Percentiles rank a stretch among this genome's conserved stretches.
These are phyloP conservation scores for Xiphophorus couchianus DNA, from an alignment of 2,113 vertebrate species.

Conservation along the genomic window DNA sequence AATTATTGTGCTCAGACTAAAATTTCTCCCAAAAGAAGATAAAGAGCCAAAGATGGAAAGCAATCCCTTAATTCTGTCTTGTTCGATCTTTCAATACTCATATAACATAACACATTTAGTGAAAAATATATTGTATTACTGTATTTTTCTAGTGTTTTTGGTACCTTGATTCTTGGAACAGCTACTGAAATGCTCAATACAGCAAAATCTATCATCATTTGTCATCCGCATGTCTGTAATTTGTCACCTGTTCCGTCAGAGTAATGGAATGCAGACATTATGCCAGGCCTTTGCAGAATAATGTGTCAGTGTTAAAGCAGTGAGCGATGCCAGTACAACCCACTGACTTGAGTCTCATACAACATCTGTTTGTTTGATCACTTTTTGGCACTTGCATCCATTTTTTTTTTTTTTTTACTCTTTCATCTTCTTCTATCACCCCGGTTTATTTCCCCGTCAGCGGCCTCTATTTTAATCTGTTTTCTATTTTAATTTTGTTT, in stretches of 20 bases:
- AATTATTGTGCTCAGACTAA: slow-evolving; percentile 12
- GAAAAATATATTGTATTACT: slow-evolving; percentile 5
- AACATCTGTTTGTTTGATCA: slow-evolving; percentile 68
- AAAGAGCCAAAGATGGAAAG: not conserved
- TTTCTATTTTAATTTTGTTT: slow-evolving; percentile 14
- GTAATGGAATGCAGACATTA: slow-evolving; percentile 50
- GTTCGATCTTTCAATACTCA: slow-evolving; percentile 3
- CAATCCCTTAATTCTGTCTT: not conserved
- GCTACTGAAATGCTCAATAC: slow-evolving; percentile 30
- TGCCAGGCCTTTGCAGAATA: slow-evolving; percentile 47
- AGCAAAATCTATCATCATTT: slow-evolving; percentile 35
- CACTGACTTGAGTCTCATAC: slow-evolving; percentile 65
- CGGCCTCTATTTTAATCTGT: slow-evolving; percentile 12
- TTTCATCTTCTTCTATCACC: slow-evolving; percentile 15
- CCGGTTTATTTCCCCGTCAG: slow-evolving; percentile 18
- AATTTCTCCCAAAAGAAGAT: not conserved
- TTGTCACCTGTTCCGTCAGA: slow-evolving; percentile 65
- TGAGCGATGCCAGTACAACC: slow-evolving; percentile 56
- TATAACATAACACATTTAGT: slow-evolving; percentile 19
- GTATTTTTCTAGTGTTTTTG: not conserved
- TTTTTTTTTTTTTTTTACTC: slow-evolving; percentile 18
- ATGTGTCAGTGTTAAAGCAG: slow-evolving; percentile 50
- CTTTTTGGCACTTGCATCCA: slow-evolving; percentile 42
- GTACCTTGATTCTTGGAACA: slow-evolving; percentile 21
- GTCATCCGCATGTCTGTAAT: slow-evolving; percentile 54